Evolutionary conservation across 2,888 invertebrate species (phyloP).

Genomic region (Ochlodes sylvanus): DNA sequence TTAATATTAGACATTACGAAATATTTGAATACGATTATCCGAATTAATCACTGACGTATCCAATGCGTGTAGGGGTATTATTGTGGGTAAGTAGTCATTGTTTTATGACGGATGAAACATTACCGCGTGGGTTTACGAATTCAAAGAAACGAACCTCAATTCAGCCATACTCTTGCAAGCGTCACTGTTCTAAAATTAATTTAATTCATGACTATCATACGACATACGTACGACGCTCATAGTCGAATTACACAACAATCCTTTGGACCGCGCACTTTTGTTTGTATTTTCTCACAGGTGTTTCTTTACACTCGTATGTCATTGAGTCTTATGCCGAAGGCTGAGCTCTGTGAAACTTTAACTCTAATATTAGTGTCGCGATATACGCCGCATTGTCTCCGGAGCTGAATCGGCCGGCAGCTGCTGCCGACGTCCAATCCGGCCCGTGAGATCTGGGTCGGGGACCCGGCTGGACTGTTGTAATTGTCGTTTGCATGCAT

Average conservation of each 20-base stretch:
- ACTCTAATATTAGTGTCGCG: constrained; percentile 76
- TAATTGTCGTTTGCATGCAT: constrained; percentile 42
- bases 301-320: constrained; percentile 68
- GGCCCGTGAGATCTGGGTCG: constrained; percentile 82
- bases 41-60: constrained; percentile 27
- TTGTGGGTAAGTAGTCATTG: constrained; percentile 36
- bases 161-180: neutral
- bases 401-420: constrained; percentile 51
- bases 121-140: constrained; percentile 39
- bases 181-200: constrained; percentile 13
- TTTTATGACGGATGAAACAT: constrained; percentile 38
- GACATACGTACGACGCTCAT: constrained; percentile 6
- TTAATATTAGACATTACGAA: constrained; percentile 30
- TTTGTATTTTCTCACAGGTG: constrained; percentile 80
- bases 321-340: constrained; percentile 79
- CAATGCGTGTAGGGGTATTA: constrained; percentile 31
- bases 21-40: constrained; percentile 37
- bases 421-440: constrained; percentile 49
- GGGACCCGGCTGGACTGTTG: constrained; percentile 59
- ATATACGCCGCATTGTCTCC: constrained; percentile 73
- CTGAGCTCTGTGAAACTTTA: constrained; percentile 77
- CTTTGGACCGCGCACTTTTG: constrained; percentile 60
- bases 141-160: constrained; percentile 22
- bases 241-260: constrained; percentile 45
- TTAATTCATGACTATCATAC: constrained; percentile 4